Evolutionary conservation across 2,888 invertebrate genomes (phyloP).

Genomic region (Caenorhabditis afra): DNA sequence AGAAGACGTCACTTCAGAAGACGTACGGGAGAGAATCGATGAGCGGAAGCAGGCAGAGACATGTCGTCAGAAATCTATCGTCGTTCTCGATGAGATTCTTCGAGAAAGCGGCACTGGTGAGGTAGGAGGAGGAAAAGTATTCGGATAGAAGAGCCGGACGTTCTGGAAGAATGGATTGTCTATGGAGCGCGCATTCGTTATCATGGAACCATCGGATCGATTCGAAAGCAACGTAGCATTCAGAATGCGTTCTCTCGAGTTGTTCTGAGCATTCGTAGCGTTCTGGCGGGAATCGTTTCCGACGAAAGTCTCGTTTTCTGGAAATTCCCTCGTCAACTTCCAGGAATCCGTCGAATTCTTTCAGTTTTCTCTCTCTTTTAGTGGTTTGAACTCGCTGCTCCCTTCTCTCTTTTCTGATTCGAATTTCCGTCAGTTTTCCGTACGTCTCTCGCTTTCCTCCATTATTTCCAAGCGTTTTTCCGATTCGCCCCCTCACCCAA

Average conservation of each 20-base stretch:
- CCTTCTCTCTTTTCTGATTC: neutral
- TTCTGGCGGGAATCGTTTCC: neutral
- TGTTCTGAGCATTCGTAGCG: neutral
- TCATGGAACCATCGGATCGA: slow-evolving; percentile 8
- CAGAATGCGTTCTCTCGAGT: slow-evolving; percentile 26
- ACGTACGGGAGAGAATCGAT: slow-evolving; percentile 23
- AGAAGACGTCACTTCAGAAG: too few relatives aligned
- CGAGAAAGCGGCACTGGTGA: slow-evolving; percentile 14
- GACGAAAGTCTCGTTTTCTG: slow-evolving; percentile 45
- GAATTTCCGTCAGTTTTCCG: slow-evolving; percentile 4
- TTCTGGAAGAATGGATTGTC: slow-evolving; percentile 16
- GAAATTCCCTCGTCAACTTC: slow-evolving; percentile 1
- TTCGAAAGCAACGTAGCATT: slow-evolving; percentile 21
- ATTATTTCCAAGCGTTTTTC: neutral
- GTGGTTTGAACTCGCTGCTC: slow-evolving; percentile 5
- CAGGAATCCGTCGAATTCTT: neutral
- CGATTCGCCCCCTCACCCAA: slow-evolving; percentile 23
- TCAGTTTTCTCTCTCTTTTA: neutral
- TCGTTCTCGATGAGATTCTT: slow-evolving; percentile 53
- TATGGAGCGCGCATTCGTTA: neutral
- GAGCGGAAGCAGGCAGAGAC: slow-evolving; percentile 9
- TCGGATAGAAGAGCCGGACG: neutral
- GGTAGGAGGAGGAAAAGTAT: neutral
- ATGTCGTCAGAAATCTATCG: slow-evolving; percentile 47
- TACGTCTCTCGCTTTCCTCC: neutral